phyloP scores from a whole-genome alignment of 2,113 vertebrate species.

The Psilopogon haemacephalus region DNA sequence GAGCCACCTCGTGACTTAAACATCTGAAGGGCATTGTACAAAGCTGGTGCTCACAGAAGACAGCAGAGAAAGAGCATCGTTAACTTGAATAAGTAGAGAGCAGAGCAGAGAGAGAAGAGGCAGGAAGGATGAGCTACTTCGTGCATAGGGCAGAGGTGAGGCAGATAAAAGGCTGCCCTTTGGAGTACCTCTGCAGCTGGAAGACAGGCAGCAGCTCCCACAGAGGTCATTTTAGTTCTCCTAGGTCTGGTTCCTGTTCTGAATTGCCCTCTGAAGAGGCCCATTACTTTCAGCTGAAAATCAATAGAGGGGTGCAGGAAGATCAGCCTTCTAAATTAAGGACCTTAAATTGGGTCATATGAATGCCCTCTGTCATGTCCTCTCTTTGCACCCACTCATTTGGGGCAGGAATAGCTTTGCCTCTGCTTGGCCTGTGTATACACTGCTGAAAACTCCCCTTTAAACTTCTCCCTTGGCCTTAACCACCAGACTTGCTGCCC shows the following conservation, averaged over 20 bases:
- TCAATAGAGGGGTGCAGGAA: neutral
- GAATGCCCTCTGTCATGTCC: constrained; percentile 17
- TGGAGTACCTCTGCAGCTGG: neutral
- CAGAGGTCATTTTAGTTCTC: neutral
- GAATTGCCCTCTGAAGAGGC: neutral
- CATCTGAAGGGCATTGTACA: neutral
- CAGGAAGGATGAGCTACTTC: neutral
- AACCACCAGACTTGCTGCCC: neutral
- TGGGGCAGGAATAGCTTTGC: constrained; percentile 42
- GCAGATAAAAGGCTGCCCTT: neutral
- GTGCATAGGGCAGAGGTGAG: neutral
- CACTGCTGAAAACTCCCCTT: constrained; percentile 8
- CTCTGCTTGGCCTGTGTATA: neutral
- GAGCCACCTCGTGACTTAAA: neutral
- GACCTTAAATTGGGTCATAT: neutral
- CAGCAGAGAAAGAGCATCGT: neutral
- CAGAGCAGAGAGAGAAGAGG: neutral
- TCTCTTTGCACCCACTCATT: neutral
- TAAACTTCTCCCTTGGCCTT: neutral
- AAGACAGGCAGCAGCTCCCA: neutral
- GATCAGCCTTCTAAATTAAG: neutral
- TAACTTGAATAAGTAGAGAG: neutral
- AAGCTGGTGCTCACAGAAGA: neutral
- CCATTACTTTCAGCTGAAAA: neutral
- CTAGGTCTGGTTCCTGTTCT: neutral